These are phyloP conservation scores for Pelobates fuscus DNA, from an alignment of 2,113 vertebrate genomes.

Conservation along the genomic window DNA sequence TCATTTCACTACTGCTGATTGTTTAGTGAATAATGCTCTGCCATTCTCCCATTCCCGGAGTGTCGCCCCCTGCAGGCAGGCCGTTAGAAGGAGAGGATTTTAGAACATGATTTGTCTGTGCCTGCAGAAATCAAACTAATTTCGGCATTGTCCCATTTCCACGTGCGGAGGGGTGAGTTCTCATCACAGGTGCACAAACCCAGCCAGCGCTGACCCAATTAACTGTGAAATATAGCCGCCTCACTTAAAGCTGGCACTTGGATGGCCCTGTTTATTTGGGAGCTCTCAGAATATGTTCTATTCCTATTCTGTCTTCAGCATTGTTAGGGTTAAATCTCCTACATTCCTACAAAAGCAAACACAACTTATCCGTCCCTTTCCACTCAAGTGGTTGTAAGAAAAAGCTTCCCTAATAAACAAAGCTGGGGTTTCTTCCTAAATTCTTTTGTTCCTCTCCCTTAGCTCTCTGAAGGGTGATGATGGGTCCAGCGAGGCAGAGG, in stretches of 20 bases:
- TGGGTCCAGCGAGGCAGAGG: too few species aligned
- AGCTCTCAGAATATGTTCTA: background rate
- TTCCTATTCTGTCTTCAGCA: background rate
- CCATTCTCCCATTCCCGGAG: background rate
- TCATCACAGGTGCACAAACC: conserved; percentile 29
- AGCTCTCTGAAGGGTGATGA: too few species aligned
- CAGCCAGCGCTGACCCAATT: conserved; percentile 22
- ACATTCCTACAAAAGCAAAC: too few species aligned
- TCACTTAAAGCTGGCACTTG: background rate
- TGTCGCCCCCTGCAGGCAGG: background rate
- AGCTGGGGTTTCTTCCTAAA: too few species aligned
- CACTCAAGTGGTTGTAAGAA: too few species aligned
- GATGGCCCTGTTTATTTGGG: background rate
- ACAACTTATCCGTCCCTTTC: background rate
- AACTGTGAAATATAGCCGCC: conserved; percentile 19
- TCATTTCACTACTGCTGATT: too few species aligned
- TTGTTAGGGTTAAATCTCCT: too few species aligned
- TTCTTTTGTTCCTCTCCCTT: too few species aligned
- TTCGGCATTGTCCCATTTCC: conserved; percentile 32
- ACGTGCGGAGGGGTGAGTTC: background rate
- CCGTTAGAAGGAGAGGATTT: background rate
- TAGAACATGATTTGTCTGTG: conserved; percentile 20
- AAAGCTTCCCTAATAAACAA: background rate
- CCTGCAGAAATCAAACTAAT: conserved; percentile 21
- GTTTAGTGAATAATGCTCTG: too few species aligned